Evolutionary conservation across 2,888 invertebrate genomes (phyloP), one percentile per base, ranked within the genome.

Genomic region (Glyphotaelius pellucidus): DNA sequence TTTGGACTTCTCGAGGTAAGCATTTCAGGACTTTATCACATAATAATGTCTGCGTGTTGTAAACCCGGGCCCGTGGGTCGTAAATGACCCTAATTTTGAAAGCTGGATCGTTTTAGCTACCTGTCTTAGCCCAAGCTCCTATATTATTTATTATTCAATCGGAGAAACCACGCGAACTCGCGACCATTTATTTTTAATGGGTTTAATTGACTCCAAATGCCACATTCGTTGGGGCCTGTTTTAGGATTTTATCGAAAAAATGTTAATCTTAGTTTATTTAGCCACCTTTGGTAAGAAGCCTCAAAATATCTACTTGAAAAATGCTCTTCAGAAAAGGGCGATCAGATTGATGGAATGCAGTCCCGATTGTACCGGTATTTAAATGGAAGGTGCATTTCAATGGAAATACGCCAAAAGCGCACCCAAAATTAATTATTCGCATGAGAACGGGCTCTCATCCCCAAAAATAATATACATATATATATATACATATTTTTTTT

Each of bases 1-100:
- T 67, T 25, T 25, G 67, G 67, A 0, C 25, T 25, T 67, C 5
- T 19, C 7, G 67, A 67, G n/a, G 67, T 67, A 67, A n/a, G 25
- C 67, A 67, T 67, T 67, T 67, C 67, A 67, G 25, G 67, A 67
- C n/a, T 67, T 67, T 67, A 67, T n/a, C 67, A 67, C 67, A 67
- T 67, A 67, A 67, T 67, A 67, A 67, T 52, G 67, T 67, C 25
- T 67, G 67, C 67, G 67, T 38, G 83, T 83, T 83, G 32, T 35
- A 35, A 35, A 35, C 7, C 35, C 25, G 83, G 35, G 19, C 83
- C 83, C 32, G 9, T 9, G 83, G 83, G 25, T 32, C 83, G 31
- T 83, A 83, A 83, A 83, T 35, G 83, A 83, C 83, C 83, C 35
- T 38, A 83, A 83, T 83, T 83, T 83, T 35, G 81, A 31, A 83